Evolutionary conservation across 2,797 vertebrate species (phyloP).

Genomic region (Chaenodraco wilsoni): DNA sequence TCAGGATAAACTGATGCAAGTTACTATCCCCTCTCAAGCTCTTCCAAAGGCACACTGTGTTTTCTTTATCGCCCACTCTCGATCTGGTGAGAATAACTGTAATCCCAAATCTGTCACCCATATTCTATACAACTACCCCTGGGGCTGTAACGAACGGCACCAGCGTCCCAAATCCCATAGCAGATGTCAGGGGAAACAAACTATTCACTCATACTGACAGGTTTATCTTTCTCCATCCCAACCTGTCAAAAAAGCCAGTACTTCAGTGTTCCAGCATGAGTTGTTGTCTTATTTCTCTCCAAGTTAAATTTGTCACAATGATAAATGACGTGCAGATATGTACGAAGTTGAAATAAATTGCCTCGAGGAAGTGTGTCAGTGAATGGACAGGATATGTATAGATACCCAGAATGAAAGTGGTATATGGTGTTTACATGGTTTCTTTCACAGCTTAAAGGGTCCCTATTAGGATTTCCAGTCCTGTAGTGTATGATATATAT

Average conservation of each 20-base stretch:
- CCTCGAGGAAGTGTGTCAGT: constrained; percentile 25
- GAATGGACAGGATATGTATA: constrained; percentile 17
- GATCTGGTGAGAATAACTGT: constrained; percentile 57
- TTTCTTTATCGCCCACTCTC: constrained; percentile 57
- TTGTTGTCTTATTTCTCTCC: constrained; percentile 54
- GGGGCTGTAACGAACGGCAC: constrained; percentile 47
- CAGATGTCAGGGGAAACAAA: constrained; percentile 67
- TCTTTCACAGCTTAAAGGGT: background rate
- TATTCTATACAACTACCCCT: constrained; percentile 62
- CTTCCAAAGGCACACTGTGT: constrained; percentile 32
- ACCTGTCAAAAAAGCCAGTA: constrained; percentile 74
- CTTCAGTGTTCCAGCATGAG: constrained; percentile 51
- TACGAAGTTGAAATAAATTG: constrained; percentile 33
- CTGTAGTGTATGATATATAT: too few relatives aligned
- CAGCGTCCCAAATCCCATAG: constrained; percentile 61
- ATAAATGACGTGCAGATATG: constrained; percentile 41
- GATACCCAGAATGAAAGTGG: constrained; percentile 14
- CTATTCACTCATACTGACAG: constrained; percentile 77
- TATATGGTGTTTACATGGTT: background rate
- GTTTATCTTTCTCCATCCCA: constrained; percentile 74
- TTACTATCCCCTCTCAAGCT: constrained; percentile 17
- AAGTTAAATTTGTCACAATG: constrained; percentile 56
- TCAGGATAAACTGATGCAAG: constrained; percentile 46
- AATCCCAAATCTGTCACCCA: constrained; percentile 60
- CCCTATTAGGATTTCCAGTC: too few relatives aligned